These are phyloP conservation scores for Chalcis sispes DNA, from an alignment of 2,888 invertebrate species.

Conservation along the genomic window DNA sequence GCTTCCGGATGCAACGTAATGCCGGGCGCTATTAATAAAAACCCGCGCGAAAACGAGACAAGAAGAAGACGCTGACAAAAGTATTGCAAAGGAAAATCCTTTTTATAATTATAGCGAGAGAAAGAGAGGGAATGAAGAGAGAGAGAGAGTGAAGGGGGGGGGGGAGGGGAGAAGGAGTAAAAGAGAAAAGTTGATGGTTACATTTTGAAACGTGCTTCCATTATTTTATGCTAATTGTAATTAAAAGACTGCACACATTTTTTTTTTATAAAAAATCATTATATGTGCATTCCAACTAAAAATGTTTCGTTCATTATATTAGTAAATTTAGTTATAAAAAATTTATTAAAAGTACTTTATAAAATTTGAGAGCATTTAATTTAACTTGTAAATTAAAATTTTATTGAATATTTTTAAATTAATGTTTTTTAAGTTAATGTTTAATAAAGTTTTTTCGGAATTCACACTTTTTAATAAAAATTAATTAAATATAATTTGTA, in stretches of 20 bases:
- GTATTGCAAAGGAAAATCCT: slow-evolving; percentile 8
- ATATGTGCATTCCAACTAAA: too few relatives aligned
- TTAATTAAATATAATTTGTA: too few relatives aligned
- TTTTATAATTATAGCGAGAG: slow-evolving; percentile 17
- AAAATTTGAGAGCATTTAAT: too few relatives aligned
- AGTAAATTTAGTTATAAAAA: too few relatives aligned
- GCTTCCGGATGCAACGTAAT: slow-evolving; percentile 4
- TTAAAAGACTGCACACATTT: slow-evolving; percentile 6
- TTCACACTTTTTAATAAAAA: too few relatives aligned
- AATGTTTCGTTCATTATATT: too few relatives aligned
- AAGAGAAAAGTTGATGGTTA: slow-evolving; percentile 16
- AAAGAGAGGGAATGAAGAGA: background rate
- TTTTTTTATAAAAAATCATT: slow-evolving; percentile 7
- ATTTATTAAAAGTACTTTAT: too few relatives aligned
- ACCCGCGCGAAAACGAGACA: background rate
- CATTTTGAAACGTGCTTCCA: slow-evolving; percentile 17
- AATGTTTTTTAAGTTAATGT: too few relatives aligned
- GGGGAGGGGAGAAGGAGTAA: background rate
- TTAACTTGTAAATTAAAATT: too few relatives aligned
- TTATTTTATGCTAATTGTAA: slow-evolving; percentile 25
- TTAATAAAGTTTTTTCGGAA: too few relatives aligned
- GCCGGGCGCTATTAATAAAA: slow-evolving; percentile 13
- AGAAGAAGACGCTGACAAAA: background rate
- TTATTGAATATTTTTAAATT: too few relatives aligned
- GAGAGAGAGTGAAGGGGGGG: too few relatives aligned